Conservation (phyloP, 2,113 vertebrate species). For the Lasiurus borealis region DNA sequence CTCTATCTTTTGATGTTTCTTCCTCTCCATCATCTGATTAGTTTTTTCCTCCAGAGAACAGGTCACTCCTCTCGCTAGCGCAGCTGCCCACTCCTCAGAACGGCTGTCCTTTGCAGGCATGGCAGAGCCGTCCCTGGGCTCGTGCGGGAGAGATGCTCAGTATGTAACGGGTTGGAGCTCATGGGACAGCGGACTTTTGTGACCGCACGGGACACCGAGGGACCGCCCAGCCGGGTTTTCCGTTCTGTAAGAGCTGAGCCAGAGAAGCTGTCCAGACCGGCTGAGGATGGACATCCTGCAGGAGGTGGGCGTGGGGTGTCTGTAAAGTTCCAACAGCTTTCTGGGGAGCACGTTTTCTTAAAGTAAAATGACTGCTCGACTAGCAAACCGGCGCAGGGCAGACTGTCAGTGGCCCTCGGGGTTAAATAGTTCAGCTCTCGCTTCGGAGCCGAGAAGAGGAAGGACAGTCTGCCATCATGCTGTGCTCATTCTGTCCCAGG, state of each 20-base stretch:
- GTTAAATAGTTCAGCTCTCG: constrained; percentile 8
- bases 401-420: neutral
- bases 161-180: neutral
- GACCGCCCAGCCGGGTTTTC: neutral
- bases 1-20: neutral
- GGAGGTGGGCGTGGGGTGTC: neutral
- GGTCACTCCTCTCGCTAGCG: neutral
- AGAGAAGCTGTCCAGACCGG: neutral
- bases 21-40: neutral
- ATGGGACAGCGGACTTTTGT: neutral
- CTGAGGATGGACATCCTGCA: neutral
- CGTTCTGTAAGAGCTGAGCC: neutral
- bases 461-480: constrained; percentile 4
- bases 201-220: neutral
- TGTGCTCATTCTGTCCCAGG: neutral
- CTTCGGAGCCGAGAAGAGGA: constrained; percentile 22
- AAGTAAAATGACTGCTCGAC: constrained; percentile 46
- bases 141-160: neutral
- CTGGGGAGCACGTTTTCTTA: neutral
- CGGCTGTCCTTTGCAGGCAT: neutral
- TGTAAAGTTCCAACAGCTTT: constrained; percentile 12
- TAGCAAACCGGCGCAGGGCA: neutral
- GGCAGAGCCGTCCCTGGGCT: neutral
- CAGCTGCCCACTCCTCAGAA: neutral
- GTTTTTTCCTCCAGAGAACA: neutral